phyloP scores from a whole-genome alignment of 2,797 vertebrate species.

The Sebastes ruberrimus region DNA sequence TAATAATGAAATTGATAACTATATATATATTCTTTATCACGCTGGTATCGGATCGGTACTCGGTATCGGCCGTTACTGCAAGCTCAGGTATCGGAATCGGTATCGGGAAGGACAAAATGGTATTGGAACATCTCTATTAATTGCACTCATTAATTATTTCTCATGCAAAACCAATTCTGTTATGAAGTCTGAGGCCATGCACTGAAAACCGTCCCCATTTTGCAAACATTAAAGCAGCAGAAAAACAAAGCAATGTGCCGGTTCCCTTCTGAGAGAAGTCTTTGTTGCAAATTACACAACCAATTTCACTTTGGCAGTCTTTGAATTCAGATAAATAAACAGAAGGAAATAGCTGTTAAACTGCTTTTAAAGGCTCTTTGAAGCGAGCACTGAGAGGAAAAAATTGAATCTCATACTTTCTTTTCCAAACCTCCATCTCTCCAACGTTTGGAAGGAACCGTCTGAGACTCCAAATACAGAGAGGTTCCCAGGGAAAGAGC shows the following conservation, averaged over 20 bases:
- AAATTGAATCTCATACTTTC: neutral
- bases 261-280: neutral
- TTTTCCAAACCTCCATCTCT: neutral
- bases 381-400: neutral
- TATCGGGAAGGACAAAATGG: no score
- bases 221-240: neutral
- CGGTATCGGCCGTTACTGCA: no score
- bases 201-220: neutral
- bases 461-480: slow-evolving; percentile 25
- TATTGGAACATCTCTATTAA: neutral
- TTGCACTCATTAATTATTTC: neutral
- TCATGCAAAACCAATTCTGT: neutral
- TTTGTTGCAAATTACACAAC: neutral
- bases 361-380: neutral
- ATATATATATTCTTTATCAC: no score
- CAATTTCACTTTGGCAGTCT: neutral
- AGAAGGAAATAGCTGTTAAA: neutral
- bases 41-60: no score
- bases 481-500: neutral
- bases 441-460: slow-evolving; percentile 6
- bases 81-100: no score
- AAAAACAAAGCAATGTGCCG: neutral
- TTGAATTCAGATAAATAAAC: neutral
- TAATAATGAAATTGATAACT: no score
- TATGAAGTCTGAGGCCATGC: neutral